These are phyloP conservation scores for Chaetodon auriga DNA, from an alignment of 2,113 vertebrate genomes.

Conservation along the genomic window DNA sequence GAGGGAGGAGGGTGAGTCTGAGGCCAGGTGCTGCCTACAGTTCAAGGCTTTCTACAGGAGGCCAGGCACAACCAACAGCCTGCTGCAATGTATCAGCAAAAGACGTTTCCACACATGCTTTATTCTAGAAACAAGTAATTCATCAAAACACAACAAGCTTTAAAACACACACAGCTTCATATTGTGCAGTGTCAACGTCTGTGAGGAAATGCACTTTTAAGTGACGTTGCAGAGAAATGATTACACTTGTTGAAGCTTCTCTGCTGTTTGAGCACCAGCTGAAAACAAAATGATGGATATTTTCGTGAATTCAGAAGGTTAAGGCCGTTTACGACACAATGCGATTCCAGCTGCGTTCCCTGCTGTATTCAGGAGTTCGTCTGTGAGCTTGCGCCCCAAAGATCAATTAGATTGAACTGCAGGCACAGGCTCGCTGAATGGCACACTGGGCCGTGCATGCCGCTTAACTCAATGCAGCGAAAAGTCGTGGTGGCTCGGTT, in stretches of 20 bases:
- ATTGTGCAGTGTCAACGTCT: neutral
- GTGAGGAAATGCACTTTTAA: constrained; percentile 24
- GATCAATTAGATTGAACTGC: no score
- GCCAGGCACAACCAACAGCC: constrained; percentile 87
- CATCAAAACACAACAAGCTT: constrained; percentile 47
- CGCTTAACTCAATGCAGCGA: no score
- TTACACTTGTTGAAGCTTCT: neutral
- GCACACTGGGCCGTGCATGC: no score
- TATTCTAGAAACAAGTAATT: constrained; percentile 10
- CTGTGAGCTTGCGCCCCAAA: no score
- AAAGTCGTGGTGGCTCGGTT: no score
- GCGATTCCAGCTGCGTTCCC: no score
- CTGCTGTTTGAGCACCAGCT: neutral
- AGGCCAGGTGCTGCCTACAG: constrained; percentile 56
- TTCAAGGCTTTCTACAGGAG: constrained; percentile 72
- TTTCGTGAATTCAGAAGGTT: neutral
- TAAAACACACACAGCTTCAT: constrained; percentile 68
- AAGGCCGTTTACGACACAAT: no score
- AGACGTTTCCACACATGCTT: constrained; percentile 81
- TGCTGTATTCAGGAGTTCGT: no score
- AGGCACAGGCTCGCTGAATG: no score
- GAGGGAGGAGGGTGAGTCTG: neutral
- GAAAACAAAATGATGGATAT: neutral
- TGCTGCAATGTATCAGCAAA: constrained; percentile 50
- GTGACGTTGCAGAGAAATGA: neutral